Evolutionary conservation across 2,797 vertebrate genomes (phyloP), one percentile per base, ranked within the genome.

Genomic region (Sebastes cheni): DNA sequence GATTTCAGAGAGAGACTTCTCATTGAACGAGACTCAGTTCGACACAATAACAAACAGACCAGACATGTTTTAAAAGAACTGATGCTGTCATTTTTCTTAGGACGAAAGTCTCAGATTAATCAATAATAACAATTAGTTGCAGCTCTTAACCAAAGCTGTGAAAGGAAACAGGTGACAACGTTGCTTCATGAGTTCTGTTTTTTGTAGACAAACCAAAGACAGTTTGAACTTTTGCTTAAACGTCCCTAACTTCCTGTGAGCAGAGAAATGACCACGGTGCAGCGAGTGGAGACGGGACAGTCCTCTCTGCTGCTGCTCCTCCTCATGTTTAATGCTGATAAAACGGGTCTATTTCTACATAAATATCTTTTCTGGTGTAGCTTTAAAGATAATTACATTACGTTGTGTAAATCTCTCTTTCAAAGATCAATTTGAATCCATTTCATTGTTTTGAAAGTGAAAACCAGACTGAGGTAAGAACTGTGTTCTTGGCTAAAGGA

Each of bases 401-500:
- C 39, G 61, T 4, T 23, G 56, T 10, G 50, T 25, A 30, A 42
- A 42, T 67, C 67, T 77, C 50, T 77, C 34, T 65, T 46, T 65
- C 25, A 66, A 60, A 46, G 27, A 32, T 18, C 12, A 30, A 16
- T 29, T 16, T 11, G 4, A 50, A 67, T 20, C 11, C 11, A 66
- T 65, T 69, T 66, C 23, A 36, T 56, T 20, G 12, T 34, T 66
- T 30, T 55, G 5, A 59, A 58, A 52, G 62, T 67, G 6, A 56
- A 60, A 58, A 46, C 46, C 16, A 27, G 77, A 78, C 36, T 25
- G 78, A 79, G 65, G 68, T 55, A 46, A 64, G 39, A 62, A 54
- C 39, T 59, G 36, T 60, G 70, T 61, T 80, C 67, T 55, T 55
- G 84, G 85, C 72, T 65, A 42, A 83, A 69, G 46, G 80, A 77